Base-by-base conservation (phyloP, 2,797 vertebrate species). In the Enteromius fasciolatus region DNA sequence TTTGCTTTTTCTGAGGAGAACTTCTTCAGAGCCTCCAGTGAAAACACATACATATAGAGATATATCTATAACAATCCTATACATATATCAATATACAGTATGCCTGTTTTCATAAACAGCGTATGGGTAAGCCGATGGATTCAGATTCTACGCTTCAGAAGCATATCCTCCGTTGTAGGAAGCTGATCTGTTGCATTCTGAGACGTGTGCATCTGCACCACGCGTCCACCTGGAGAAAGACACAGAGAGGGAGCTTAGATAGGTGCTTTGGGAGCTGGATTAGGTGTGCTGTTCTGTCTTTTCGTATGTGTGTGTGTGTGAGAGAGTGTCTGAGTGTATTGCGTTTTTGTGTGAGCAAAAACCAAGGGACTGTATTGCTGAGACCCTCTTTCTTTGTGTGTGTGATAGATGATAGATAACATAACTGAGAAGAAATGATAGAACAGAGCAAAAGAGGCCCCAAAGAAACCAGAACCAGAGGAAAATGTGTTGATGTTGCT, bases 21-120 rank as follows among this genome's bases (percentile, higher is more conserved):
- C 88, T 89, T 87, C 92, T 93, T 89, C 93, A 93, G 77, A 87
- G 92, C 92, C 90, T 92, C 91, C 92, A 93, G 94, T 94, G 94
- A 95, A 95, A 95, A 95, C 94, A 94, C 94, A 95, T 94, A 95
- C 93, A 94, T 95, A 92, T 94, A 85, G 73, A 83, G 93, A 95
- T 94, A 95, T 94, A 94, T 94, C 94, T 94, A 91, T 95, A 94
- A 94, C 93, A 92, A 83, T 90, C 91, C 90, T 94, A 93, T 94
- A 95, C 93, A 94, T 95, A 95, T 95, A 95, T 95, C 94, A 95
- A 92, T 95, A 94, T 94, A 87, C 82, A 87, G 87, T 87, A 95
- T 94, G 94, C 88, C 91, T 95, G 94, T 94, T 95, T 95, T 94
- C 94, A 91, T 87, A 93, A 93, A 90, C 92, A 91, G 90, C 90